Evolutionary conservation across 1,140 invertebrate genomes (phyloP).

Genomic region (Atta colombica): DNA sequence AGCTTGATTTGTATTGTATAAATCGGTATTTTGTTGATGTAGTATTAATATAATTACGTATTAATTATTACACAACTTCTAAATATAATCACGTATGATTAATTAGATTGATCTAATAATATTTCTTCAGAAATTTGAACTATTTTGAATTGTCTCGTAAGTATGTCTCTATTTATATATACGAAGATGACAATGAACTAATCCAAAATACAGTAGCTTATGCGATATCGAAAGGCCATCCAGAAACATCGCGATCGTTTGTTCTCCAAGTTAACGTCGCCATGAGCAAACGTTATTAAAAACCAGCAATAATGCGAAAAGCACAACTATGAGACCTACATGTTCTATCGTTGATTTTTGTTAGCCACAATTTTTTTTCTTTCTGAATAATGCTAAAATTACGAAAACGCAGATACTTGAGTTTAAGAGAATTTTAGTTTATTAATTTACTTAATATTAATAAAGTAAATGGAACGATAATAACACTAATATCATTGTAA

Average conservation of each 20-base stretch:
- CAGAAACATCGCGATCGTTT: slow-evolving; percentile 33
- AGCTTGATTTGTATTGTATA: slow-evolving; percentile 6
- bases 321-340: slow-evolving; percentile 68
- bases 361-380: slow-evolving; percentile 53
- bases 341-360: slow-evolving; percentile 67
- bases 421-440: slow-evolving; percentile 79
- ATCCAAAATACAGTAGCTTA: neutral
- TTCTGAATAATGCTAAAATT: slow-evolving; percentile 41
- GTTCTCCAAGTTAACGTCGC: slow-evolving; percentile 28
- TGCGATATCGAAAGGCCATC: slow-evolving; percentile 25
- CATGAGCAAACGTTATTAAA: slow-evolving; percentile 46
- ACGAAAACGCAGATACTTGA: slow-evolving; percentile 68
- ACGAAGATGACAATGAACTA: slow-evolving; percentile 41
- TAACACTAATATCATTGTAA: slow-evolving; percentile 86
- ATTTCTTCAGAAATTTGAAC: neutral
- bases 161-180: neutral
- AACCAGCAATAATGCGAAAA: slow-evolving; percentile 56
- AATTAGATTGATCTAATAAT: no score
- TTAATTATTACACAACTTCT: slow-evolving; percentile 2
- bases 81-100: neutral
- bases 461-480: slow-evolving; percentile 82
- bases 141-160: neutral
- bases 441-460: slow-evolving; percentile 85
- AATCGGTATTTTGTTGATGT: slow-evolving; percentile 7
- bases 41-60: neutral